Evolutionary conservation across 2,113 vertebrate genomes (phyloP).

Genomic region (Bagarius yarrelli): DNA sequence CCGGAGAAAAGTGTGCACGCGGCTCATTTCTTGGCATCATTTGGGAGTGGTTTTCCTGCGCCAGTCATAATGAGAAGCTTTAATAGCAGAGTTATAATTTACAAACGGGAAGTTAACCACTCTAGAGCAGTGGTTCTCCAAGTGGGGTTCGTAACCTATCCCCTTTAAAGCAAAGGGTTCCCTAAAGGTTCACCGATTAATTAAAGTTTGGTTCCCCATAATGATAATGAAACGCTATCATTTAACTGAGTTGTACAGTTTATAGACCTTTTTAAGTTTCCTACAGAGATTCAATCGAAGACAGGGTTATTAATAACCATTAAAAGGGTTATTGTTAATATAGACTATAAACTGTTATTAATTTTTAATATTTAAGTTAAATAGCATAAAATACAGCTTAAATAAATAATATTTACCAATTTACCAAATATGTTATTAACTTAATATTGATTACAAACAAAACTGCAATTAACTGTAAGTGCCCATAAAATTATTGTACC

Average conservation of each 20-base stretch:
- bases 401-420: too few relatives aligned
- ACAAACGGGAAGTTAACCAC: neutral
- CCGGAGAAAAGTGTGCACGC: conserved; percentile 26
- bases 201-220: neutral
- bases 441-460: too few relatives aligned
- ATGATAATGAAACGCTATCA: neutral
- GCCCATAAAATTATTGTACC: neutral
- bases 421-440: too few relatives aligned
- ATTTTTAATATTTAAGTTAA: neutral
- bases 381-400: neutral
- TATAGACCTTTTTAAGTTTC: neutral
- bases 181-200: neutral
- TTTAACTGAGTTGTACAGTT: neutral
- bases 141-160: neutral
- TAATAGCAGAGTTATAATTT: conserved; percentile 5
- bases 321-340: neutral
- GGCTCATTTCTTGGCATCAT: conserved; percentile 59
- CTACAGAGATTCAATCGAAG: neutral
- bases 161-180: neutral
- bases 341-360: too few relatives aligned
- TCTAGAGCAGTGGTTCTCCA: neutral
- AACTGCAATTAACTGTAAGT: neutral
- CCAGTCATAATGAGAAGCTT: conserved; percentile 43
- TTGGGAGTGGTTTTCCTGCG: conserved; percentile 69
- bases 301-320: neutral